Percentiles rank a stretch among this genome's conserved stretches.
Evolutionary conservation across 2,797 vertebrate genomes (phyloP).

Genomic region (Oryzias dopingdopingensis): DNA sequence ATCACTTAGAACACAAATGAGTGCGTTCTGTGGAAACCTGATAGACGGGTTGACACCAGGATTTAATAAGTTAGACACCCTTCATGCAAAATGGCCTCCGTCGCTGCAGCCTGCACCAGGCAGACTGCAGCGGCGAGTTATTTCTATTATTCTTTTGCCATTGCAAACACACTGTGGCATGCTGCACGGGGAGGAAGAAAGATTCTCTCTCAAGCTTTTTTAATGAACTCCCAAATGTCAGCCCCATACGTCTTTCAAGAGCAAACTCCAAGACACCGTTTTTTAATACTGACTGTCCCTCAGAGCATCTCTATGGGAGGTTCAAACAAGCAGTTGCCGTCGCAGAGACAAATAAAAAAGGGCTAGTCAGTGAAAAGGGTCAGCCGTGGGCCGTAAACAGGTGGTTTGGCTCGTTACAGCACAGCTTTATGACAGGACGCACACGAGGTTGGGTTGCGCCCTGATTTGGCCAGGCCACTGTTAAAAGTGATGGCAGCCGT

Average conservation of each 20-base stretch:
- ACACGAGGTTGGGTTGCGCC: constrained; percentile 11
- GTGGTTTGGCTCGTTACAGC: constrained; percentile 38
- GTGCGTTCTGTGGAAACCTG: constrained; percentile 46
- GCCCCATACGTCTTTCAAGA: constrained; percentile 63
- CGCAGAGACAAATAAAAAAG: constrained; percentile 15
- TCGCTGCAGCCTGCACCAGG: constrained; percentile 24
- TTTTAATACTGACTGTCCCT: constrained; percentile 58
- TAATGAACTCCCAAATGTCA: constrained; percentile 82
- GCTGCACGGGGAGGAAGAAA: constrained; percentile 68
- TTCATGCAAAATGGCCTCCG: constrained; percentile 58
- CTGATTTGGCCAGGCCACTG: constrained; percentile 22
- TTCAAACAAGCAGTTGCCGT: constrained; percentile 55
- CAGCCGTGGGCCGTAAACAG: constrained; percentile 42
- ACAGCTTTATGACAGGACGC: constrained; percentile 21
- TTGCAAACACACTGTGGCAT: constrained; percentile 72
- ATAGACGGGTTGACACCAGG: constrained; percentile 55
- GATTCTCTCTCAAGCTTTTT: constrained; percentile 71
- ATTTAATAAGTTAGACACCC: constrained; percentile 52
- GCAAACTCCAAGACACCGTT: constrained; percentile 57
- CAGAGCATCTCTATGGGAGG: constrained; percentile 47
- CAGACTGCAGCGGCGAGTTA: constrained; percentile 55
- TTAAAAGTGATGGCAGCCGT: constrained; percentile 45
- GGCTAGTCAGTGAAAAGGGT: constrained; percentile 9
- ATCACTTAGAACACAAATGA: constrained; percentile 51
- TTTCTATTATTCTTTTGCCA: constrained; percentile 59